These are phyloP conservation scores for Argyrosomus regius DNA, from an alignment of 2,797 vertebrate species.

Conservation along the genomic window DNA sequence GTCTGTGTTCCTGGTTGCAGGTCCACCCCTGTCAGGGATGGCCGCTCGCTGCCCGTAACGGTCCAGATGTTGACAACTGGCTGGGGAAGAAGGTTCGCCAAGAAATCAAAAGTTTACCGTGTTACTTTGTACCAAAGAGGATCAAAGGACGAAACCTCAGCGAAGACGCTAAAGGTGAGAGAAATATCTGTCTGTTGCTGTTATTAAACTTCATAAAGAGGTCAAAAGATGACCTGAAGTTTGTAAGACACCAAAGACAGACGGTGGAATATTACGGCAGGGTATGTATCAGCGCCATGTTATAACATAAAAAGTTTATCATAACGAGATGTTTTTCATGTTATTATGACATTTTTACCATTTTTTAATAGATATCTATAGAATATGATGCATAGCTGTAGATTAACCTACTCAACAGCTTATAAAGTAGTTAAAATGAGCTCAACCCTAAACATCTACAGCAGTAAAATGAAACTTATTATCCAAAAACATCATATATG, in stretches of 20 bases:
- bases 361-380: no score
- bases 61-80: constrained; percentile 84
- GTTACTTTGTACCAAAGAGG: constrained; percentile 89
- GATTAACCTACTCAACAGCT: no score
- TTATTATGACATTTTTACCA: no score
- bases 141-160: constrained; percentile 76
- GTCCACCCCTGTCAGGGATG: constrained; percentile 69
- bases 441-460: no score
- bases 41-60: constrained; percentile 74
- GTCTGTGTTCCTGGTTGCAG: background rate
- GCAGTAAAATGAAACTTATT: no score
- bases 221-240: background rate
- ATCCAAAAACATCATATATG: no score
- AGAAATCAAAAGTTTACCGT: constrained; percentile 25
- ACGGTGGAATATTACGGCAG: no score
- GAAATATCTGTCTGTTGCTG: background rate
- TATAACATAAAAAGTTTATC: no score
- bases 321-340: background rate
- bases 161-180: constrained; percentile 63
- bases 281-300: no score
- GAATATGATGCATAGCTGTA: no score
- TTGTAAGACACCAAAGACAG: background rate
- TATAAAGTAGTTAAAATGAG: no score
- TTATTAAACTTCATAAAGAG: background rate
- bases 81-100: constrained; percentile 83